A percentile compares a stretch with the other conserved stretches of the same genome.
Evolutionary conservation across 2,113 vertebrate species (phyloP).

Genomic region (Mugil cephalus): DNA sequence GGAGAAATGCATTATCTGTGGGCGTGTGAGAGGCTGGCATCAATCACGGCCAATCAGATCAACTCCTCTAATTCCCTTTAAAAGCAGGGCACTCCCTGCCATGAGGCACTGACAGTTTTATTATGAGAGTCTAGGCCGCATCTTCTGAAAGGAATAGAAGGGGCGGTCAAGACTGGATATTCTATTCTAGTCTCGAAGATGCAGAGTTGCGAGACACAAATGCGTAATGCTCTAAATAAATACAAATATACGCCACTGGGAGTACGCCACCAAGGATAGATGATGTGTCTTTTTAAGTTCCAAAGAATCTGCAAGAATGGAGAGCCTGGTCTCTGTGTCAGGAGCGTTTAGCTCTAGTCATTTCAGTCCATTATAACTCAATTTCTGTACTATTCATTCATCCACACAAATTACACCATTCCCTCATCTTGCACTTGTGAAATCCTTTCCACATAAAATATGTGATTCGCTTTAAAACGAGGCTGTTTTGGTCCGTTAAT

Average conservation of each 20-base stretch:
- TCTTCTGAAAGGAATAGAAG: constrained; percentile 10
- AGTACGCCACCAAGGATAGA: not conserved
- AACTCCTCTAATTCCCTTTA: constrained; percentile 51
- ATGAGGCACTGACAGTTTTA: constrained; percentile 53
- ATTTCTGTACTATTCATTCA: constrained; percentile 34
- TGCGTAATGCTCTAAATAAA: constrained; percentile 6
- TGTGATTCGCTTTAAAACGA: not conserved
- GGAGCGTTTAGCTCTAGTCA: not conserved
- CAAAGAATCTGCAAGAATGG: not conserved
- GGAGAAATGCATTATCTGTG: constrained; percentile 43
- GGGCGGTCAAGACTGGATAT: not conserved
- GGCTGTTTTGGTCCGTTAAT: not conserved
- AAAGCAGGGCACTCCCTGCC: constrained; percentile 41
- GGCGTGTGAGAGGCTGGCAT: constrained; percentile 45
- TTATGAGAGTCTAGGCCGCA: constrained; percentile 30
- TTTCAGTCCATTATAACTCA: constrained; percentile 5
- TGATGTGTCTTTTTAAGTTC: not conserved
- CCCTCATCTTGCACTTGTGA: not conserved
- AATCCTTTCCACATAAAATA: constrained; percentile 9
- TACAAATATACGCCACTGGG: not conserved
- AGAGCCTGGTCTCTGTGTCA: not conserved
- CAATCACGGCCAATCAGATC: constrained; percentile 66
- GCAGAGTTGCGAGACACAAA: constrained; percentile 15
- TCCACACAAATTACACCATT: not conserved
- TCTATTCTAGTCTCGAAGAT: constrained; percentile 9